Percentiles rank a stretch among this genome's conserved stretches.
Conservation (phyloP, 2,797 vertebrate species). For the Pempheris klunzingeri region DNA sequence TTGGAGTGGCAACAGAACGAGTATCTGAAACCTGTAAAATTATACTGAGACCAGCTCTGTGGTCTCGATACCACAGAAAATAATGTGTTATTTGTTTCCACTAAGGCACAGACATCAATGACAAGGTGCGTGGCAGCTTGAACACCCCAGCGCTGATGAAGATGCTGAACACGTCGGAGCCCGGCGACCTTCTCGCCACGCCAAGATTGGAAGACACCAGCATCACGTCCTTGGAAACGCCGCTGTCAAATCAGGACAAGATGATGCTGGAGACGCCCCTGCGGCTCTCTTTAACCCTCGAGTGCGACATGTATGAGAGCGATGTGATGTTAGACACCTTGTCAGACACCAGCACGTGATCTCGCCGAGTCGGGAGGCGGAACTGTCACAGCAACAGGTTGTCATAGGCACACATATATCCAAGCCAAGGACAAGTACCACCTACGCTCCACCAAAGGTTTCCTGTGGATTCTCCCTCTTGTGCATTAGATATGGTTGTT, state of each 20-base stretch:
- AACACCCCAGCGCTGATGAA: slow-evolving; percentile 94
- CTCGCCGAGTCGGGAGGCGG: slow-evolving; percentile 37
- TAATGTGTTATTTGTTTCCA: slow-evolving; percentile 24
- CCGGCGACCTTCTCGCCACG: slow-evolving; percentile 87
- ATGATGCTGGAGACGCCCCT: slow-evolving; percentile 87
- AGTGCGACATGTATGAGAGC: slow-evolving; percentile 99
- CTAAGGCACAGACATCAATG: slow-evolving; percentile 96
- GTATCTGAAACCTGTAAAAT: not conserved
- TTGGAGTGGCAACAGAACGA: not conserved
- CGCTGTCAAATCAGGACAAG: slow-evolving; percentile 88
- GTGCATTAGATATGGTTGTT: slow-evolving; percentile 55
- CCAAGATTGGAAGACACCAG: slow-evolving; percentile 88
- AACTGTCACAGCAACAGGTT: slow-evolving; percentile 50
- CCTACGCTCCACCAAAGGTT: slow-evolving; percentile 53
- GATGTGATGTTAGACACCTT: slow-evolving; percentile 98
- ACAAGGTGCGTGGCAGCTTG: slow-evolving; percentile 93
- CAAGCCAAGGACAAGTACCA: slow-evolving; percentile 49
- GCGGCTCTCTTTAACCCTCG: slow-evolving; percentile 91
- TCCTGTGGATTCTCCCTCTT: slow-evolving; percentile 60
- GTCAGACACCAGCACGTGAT: slow-evolving; percentile 98
- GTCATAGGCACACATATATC: slow-evolving; percentile 50
- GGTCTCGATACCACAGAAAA: too few relatives aligned
- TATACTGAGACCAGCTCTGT: too few relatives aligned
- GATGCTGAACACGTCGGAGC: slow-evolving; percentile 93
- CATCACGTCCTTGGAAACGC: slow-evolving; percentile 88